Percentiles rank a stretch among this genome's conserved stretches.
Evolutionary conservation across 2,888 invertebrate genomes (phyloP).

Genomic region (Tinea semifulvella): DNA sequence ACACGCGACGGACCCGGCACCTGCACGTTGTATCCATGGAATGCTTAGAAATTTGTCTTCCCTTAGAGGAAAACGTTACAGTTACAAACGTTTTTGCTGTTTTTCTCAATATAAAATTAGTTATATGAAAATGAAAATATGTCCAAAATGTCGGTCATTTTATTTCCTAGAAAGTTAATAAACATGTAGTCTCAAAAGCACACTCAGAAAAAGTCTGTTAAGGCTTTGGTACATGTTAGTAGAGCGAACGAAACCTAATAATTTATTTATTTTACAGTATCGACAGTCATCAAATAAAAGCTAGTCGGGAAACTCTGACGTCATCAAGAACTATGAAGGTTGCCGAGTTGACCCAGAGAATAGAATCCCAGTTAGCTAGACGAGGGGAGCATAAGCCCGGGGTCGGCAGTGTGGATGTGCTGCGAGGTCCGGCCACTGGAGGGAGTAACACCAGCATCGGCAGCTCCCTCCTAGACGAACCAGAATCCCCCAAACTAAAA

Average conservation of each 20-base stretch:
- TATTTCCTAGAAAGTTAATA: too few relatives aligned
- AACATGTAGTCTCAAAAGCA: too few relatives aligned
- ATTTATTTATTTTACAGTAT: conserved; percentile 35
- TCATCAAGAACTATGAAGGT: conserved; percentile 63
- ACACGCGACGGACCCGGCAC: too few relatives aligned
- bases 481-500: conserved; percentile 30
- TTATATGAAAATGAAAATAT: too few relatives aligned
- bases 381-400: conserved; percentile 31
- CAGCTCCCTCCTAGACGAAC: conserved; percentile 56
- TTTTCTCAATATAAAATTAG: too few relatives aligned
- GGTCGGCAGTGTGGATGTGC: conserved; percentile 45
- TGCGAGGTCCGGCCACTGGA: conserved; percentile 37
- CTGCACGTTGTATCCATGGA: too few relatives aligned
- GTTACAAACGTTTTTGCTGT: too few relatives aligned
- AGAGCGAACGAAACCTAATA: not conserved
- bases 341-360: conserved; percentile 62
- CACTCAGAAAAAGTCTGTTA: too few relatives aligned
- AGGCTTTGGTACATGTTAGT: not conserved
- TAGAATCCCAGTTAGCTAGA: conserved; percentile 59
- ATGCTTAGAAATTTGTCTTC: too few relatives aligned
- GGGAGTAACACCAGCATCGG: conserved; percentile 58
- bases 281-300: conserved; percentile 47
- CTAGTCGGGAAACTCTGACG: conserved; percentile 42
- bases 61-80: too few relatives aligned
- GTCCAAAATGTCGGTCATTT: too few relatives aligned